A percentile compares a stretch with the other conserved stretches of the same genome.
These are phyloP conservation scores for Gallinago stenura DNA, from an alignment of 2,797 vertebrate species.

Conservation along the genomic window DNA sequence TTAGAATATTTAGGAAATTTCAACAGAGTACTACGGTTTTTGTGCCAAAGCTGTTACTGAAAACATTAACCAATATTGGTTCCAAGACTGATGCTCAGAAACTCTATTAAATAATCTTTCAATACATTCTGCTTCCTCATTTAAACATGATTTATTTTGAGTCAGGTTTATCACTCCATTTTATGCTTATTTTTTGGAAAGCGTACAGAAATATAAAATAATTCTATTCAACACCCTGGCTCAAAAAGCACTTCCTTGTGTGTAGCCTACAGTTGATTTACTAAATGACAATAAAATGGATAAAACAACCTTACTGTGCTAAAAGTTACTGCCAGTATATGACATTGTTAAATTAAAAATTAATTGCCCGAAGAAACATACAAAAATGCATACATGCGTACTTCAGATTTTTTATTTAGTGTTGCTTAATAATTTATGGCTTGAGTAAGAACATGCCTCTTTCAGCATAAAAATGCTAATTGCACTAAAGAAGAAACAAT, in stretches of 20 bases:
- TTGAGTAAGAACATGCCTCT: conserved; percentile 35
- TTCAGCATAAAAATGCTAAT: conserved; percentile 68
- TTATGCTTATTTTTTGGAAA: conserved; percentile 60
- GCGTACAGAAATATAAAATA: conserved; percentile 29
- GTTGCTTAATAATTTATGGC: conserved; percentile 49
- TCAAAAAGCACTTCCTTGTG: background rate
- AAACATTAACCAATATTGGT: conserved; percentile 55
- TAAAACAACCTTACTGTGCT: background rate
- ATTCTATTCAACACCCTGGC: conserved; percentile 9
- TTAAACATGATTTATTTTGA: conserved; percentile 50
- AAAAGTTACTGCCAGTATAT: conserved; percentile 44
- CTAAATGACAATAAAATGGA: conserved; percentile 19
- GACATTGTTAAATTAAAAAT: conserved; percentile 61
- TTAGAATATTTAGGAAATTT: background rate
- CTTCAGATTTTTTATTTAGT: conserved; percentile 43
- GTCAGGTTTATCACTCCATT: conserved; percentile 39
- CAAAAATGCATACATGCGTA: background rate
- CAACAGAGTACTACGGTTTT: background rate
- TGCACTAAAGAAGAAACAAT: conserved; percentile 44
- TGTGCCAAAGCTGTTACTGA: conserved; percentile 42
- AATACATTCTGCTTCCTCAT: background rate
- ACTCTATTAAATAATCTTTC: conserved; percentile 57
- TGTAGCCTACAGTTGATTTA: background rate
- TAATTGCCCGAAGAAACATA: conserved; percentile 55
- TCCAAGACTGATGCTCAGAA: conserved; percentile 49